phyloP scores from a whole-genome alignment of 2,888 invertebrate species.

The Ommatoiulus sabulosus region DNA sequence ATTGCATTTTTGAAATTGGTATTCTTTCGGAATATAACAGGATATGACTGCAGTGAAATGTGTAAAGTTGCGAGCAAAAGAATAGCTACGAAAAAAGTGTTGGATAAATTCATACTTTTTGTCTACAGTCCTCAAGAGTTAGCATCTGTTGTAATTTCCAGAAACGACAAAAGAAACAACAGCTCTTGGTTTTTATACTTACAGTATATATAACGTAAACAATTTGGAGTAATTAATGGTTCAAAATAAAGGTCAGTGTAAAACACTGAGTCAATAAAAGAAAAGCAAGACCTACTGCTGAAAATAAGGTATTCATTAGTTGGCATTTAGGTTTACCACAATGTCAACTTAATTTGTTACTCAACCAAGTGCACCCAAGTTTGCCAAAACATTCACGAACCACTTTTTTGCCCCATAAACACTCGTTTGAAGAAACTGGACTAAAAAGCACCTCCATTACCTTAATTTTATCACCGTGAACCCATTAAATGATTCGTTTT shows the following conservation, averaged over 20 bases:
- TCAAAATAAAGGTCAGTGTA: conserved; percentile 15
- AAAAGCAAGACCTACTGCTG: neutral
- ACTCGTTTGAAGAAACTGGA: neutral
- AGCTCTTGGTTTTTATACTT: neutral
- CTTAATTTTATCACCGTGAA: neutral
- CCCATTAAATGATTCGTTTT: neutral
- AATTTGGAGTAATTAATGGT: neutral
- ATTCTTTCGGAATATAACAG: neutral
- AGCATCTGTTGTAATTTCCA: neutral
- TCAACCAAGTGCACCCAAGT: neutral
- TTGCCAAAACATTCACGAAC: neutral
- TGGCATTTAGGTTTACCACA: neutral
- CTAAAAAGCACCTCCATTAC: neutral
- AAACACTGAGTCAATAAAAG: neutral
- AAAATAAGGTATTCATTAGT: conserved; percentile 14
- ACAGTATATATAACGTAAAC: neutral
- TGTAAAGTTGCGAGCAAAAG: neutral
- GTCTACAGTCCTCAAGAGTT: neutral
- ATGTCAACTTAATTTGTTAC: conserved; percentile 41
- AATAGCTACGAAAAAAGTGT: neutral
- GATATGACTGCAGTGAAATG: neutral
- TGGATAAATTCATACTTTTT: conserved; percentile 4
- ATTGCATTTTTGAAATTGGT: neutral
- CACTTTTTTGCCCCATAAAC: neutral
- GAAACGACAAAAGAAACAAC: no score